phyloP scores from a whole-genome alignment of 1,140 invertebrate genomes.

The Heliconius hewitsoni region DNA sequence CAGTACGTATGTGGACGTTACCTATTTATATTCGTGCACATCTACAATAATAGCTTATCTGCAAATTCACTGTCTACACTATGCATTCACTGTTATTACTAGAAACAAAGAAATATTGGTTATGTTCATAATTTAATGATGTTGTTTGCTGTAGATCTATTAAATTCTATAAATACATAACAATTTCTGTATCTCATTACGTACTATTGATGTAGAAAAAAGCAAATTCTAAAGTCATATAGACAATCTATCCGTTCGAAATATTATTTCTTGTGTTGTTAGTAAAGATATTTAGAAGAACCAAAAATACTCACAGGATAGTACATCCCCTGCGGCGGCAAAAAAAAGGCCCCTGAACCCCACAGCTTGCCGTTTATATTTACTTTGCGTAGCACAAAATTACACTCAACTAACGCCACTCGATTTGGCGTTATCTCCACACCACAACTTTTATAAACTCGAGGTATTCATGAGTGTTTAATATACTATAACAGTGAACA shows the following conservation, averaged over 20 bases:
- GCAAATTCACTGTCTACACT: slow-evolving; percentile 38
- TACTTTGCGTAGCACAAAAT: slow-evolving; percentile 81
- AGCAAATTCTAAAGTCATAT: background rate
- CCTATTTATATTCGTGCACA: background rate
- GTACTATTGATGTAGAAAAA: background rate
- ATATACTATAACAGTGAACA: slow-evolving; percentile 60
- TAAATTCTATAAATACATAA: slow-evolving; percentile 1
- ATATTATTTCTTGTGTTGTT: background rate
- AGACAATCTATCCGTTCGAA: background rate
- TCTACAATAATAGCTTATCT: slow-evolving; percentile 21
- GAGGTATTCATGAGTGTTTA: slow-evolving; percentile 76
- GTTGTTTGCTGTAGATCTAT: background rate
- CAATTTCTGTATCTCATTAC: background rate
- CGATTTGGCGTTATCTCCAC: slow-evolving; percentile 68
- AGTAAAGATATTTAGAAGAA: slow-evolving; percentile 3
- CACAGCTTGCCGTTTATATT: slow-evolving; percentile 95
- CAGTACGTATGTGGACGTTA: background rate
- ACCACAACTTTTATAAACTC: slow-evolving; percentile 75
- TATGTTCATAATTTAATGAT: background rate
- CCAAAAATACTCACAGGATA: slow-evolving; percentile 90
- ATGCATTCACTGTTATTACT: slow-evolving; percentile 19
- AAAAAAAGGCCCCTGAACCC: slow-evolving; percentile 95
- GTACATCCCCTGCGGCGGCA: slow-evolving; percentile 96
- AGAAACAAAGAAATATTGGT: background rate
- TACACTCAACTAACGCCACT: slow-evolving; percentile 77